Conservation (phyloP, 2,797 vertebrate genomes). For the Leucoraja ocellata region DNA sequence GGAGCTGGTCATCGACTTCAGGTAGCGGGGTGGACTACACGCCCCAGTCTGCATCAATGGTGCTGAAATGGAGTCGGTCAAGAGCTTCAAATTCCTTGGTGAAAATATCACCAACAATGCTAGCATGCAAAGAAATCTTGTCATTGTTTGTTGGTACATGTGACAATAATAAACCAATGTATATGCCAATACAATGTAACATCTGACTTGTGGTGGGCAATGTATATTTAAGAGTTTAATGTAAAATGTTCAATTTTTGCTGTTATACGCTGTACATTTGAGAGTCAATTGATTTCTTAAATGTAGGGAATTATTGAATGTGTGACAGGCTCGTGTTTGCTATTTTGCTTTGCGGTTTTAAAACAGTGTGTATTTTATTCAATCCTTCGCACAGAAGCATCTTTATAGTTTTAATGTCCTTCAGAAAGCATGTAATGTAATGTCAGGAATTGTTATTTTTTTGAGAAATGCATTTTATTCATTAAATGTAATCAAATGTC, state of each 20-base stretch:
- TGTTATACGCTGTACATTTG: background rate
- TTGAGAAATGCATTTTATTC: background rate
- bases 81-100: too few species aligned
- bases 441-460: background rate
- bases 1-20: too few species aligned
- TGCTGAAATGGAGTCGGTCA: too few species aligned
- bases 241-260: background rate
- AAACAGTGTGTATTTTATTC: background rate
- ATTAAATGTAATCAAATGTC: background rate
- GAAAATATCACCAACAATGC: too few species aligned
- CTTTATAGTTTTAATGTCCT: background rate
- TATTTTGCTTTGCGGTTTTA: background rate
- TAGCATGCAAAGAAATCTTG: too few species aligned
- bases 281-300: background rate
- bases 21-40: too few species aligned
- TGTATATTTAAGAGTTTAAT: background rate
- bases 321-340: background rate
- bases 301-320: background rate
- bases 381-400: background rate
- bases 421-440: background rate
- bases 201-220: background rate
- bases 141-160: too few species aligned
- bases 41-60: too few species aligned
- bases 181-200: background rate
- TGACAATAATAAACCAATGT: too few species aligned